Evolutionary conservation across 2,113 vertebrate genomes (phyloP), one percentile per base, ranked within the genome.

Genomic region (Crotalus helleri): DNA sequence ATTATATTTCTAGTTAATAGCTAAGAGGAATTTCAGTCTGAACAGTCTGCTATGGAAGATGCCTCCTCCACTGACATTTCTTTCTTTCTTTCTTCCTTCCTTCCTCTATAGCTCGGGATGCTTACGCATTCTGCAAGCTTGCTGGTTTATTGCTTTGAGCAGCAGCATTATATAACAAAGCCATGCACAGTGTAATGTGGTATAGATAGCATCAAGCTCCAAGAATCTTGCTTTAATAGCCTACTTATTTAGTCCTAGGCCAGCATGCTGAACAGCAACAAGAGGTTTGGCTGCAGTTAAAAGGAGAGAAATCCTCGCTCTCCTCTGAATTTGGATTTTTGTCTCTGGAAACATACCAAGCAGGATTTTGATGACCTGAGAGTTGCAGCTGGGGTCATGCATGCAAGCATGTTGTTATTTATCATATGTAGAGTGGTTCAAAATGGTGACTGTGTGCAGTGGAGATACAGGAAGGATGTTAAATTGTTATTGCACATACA

Each of bases 211-310:
- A 87, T 54, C 81, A 39, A 53, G 90, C 74, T 59, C 87, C 74
- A 74, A 87, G 87, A 49, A 93, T 87, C 87, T 51, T 81, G 39
- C 53, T 90, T 89, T 88, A 85, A 90, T 55, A 61, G 54, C 57
- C 91, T 46, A 44, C 51, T 91, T 49, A 61, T 90, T 93, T 87
- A 51, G 23, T 89, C 91, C 89, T 3, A 1, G n/a, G 86, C 46
- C 87, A 88, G 44, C 57, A 2, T 33, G 17, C 57, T 44, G 39
- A 92, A 90, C 51, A 26, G 23, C 89, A 87, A 58, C 54, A 91
- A 87, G 87, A 91, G 91, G 49, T 95, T 91, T 88, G 61, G 53
- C 92, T 89, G 53, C 61, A 74, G 69, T 90, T 92, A 88, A 87
- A 90, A 85, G 55, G 92, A 29, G 69, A 91, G 69, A 24, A 90